A percentile compares a stretch with the other conserved stretches of the same genome.
phyloP scores from a whole-genome alignment of 2,888 invertebrate species.

The Palloptera scutellata region DNA sequence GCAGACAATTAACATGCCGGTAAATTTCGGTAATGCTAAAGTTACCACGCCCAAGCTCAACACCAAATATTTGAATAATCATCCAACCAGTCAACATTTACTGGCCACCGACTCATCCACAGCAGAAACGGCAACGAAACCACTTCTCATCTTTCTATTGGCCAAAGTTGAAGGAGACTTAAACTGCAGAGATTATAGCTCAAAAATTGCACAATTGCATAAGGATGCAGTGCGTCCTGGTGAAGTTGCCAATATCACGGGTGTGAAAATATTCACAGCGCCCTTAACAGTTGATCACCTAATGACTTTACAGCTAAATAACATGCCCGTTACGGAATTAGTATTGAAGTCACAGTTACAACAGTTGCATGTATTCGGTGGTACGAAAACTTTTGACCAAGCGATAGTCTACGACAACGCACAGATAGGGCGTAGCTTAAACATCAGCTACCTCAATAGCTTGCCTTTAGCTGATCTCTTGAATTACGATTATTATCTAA shows the following conservation, averaged over 20 bases:
- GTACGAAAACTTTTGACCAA: conserved; percentile 46
- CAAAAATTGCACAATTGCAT: conserved; percentile 47
- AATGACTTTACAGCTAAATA: conserved; percentile 42
- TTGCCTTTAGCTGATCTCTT: conserved; percentile 41
- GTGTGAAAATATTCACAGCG: conserved; percentile 48
- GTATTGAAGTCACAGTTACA: conserved; percentile 40
- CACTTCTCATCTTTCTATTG: conserved; percentile 51
- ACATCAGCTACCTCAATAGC: conserved; percentile 45
- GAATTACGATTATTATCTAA: conserved; percentile 44
- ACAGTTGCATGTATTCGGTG: conserved; percentile 37
- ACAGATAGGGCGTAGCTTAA: conserved; percentile 37
- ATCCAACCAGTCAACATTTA: conserved; percentile 47
- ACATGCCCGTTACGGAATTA: conserved; percentile 43
- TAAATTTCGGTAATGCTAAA: conserved; percentile 47
- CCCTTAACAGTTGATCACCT: conserved; percentile 41
- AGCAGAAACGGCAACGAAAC: conserved; percentile 6
- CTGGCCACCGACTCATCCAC: conserved; percentile 31
- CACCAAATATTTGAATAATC: conserved; percentile 46
- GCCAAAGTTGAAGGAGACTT: conserved; percentile 48
- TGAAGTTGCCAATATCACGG: conserved; percentile 46
- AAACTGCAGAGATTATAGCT: conserved; percentile 41
- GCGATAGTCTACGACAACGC: conserved; percentile 43
- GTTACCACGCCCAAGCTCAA: conserved; percentile 43
- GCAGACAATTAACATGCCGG: conserved; percentile 43
- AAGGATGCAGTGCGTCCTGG: conserved; percentile 48